Conservation (phyloP, 1,140 invertebrate species). For the Drosophila quadrilineata region DNA sequence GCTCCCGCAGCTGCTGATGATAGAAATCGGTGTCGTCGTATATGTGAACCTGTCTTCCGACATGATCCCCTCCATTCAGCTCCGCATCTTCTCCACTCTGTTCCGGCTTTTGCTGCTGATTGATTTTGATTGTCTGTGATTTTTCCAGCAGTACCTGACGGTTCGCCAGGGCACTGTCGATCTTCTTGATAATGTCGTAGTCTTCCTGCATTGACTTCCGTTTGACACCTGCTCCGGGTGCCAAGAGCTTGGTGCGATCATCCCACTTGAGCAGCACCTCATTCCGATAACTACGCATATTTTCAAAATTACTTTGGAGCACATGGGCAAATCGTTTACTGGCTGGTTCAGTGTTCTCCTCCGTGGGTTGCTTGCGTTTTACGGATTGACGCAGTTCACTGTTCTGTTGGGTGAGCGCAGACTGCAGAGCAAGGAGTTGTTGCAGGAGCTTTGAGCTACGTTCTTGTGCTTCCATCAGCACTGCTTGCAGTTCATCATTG, state of each 20-base stretch:
- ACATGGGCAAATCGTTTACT: slow-evolving; percentile 85
- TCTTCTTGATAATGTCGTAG: slow-evolving; percentile 91
- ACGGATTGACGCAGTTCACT: slow-evolving; percentile 66
- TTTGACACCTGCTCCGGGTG: slow-evolving; percentile 84
- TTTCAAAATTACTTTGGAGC: slow-evolving; percentile 85
- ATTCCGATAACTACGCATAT: slow-evolving; percentile 88
- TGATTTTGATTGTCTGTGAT: slow-evolving; percentile 90
- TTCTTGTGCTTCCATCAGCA: slow-evolving; percentile 82
- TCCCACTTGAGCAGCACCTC: slow-evolving; percentile 94
- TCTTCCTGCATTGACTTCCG: slow-evolving; percentile 86
- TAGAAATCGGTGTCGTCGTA: slow-evolving; percentile 99
- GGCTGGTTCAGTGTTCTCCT: slow-evolving; percentile 64
- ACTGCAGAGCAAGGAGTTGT: slow-evolving; percentile 85
- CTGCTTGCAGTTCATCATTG: slow-evolving; percentile 83
- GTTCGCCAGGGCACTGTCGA: slow-evolving; percentile 91
- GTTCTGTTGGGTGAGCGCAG: slow-evolving; percentile 59
- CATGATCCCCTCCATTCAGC: slow-evolving; percentile 77
- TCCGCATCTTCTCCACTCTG: slow-evolving; percentile 49
- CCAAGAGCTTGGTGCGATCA: slow-evolving; percentile 90
- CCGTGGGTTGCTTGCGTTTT: slow-evolving; percentile 79
- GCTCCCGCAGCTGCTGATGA: slow-evolving; percentile 93
- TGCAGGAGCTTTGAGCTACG: slow-evolving; percentile 84
- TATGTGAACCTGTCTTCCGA: slow-evolving; percentile 87
- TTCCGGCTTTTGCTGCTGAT: slow-evolving; percentile 82
- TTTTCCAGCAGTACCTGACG: slow-evolving; percentile 88